phyloP scores from a whole-genome alignment of 1,140 invertebrate genomes.

The Lasioglossum albipes region DNA sequence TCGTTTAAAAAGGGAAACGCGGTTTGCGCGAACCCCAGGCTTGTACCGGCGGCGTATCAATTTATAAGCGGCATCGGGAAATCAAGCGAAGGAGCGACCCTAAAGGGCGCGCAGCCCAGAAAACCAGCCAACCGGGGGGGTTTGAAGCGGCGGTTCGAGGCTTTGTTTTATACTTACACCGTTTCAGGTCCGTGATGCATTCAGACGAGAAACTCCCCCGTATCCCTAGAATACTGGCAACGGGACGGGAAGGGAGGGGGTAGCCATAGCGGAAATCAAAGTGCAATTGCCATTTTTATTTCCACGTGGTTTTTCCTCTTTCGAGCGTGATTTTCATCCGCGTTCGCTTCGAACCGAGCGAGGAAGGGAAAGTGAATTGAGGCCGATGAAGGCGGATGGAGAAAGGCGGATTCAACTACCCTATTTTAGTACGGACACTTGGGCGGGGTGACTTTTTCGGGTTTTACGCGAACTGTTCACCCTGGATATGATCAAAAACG shows the following conservation, averaged over 20 bases:
- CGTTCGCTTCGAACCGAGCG: conserved; percentile 10
- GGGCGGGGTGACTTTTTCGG: not conserved
- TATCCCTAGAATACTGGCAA: conserved; percentile 24
- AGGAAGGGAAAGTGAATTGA: conserved; percentile 23
- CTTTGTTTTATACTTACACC: conserved; percentile 77
- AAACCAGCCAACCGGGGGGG: conserved; percentile 51
- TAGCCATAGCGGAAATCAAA: conserved; percentile 70
- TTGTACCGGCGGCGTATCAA: conserved; percentile 67
- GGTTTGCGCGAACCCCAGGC: conserved; percentile 48
- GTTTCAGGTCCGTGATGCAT: conserved; percentile 70
- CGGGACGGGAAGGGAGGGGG: conserved; percentile 43
- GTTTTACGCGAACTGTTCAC: no score
- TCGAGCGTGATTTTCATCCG: conserved; percentile 49
- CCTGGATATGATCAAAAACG: not conserved
- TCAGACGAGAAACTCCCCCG: conserved; percentile 53
- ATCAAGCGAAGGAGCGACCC: conserved; percentile 73
- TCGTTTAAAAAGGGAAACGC: conserved; percentile 57
- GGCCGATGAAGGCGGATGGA: not conserved
- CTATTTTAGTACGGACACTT: not conserved
- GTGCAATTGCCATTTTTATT: conserved; percentile 79
- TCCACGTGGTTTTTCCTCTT: conserved; percentile 52
- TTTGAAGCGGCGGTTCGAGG: conserved; percentile 38
- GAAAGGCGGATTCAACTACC: conserved; percentile 1
- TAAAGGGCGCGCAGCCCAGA: conserved; percentile 48
- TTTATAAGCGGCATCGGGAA: conserved; percentile 71